phyloP scores from a whole-genome alignment of 2,113 vertebrate genomes.

The Bujurquina vittata region DNA sequence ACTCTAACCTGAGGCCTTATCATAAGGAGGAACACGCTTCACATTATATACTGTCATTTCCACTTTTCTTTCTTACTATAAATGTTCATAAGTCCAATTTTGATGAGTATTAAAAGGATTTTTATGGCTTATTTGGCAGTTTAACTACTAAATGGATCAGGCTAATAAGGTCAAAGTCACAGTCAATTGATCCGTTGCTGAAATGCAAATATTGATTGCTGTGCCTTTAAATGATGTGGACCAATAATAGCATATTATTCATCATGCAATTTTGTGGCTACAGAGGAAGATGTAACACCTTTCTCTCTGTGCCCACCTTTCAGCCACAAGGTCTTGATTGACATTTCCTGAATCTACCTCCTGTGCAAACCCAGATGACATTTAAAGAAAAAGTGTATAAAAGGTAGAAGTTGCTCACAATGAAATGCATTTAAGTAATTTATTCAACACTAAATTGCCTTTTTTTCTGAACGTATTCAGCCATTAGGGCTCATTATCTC shows the following conservation, averaged over 20 bases:
- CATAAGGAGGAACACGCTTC: neutral
- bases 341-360: constrained; percentile 14
- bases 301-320: neutral
- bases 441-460: constrained; percentile 43
- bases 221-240: neutral
- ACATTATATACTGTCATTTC: neutral
- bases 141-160: neutral
- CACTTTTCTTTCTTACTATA: neutral
- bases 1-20: neutral
- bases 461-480: constrained; percentile 31
- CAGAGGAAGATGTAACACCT: neutral
- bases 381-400: constrained; percentile 33
- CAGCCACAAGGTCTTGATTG: constrained; percentile 5
- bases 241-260: neutral
- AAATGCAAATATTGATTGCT: neutral
- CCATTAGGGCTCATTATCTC: constrained; percentile 54
- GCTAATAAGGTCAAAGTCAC: neutral
- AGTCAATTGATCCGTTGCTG: neutral
- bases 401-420: neutral
- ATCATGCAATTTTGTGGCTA: neutral
- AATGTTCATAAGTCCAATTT: neutral
- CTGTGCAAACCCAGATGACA: constrained; percentile 28
- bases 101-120: neutral
- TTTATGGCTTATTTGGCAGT: neutral
- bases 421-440: constrained; percentile 37